Base-by-base conservation (phyloP, 2,888 invertebrate genomes). In the Xestia ashworthii region DNA sequence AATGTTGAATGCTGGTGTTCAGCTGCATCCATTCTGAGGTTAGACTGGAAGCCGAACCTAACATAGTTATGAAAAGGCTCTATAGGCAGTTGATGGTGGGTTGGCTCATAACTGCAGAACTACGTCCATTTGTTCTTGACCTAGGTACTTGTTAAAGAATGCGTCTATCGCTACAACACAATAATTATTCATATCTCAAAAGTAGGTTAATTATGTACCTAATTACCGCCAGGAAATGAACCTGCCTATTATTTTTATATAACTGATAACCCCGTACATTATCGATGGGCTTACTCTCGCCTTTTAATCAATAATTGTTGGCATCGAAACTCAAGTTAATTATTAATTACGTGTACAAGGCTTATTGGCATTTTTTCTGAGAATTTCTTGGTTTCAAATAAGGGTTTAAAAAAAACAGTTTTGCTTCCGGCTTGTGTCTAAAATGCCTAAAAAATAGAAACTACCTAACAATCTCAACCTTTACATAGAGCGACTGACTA, bases 161-260 rank as follows among this genome's bases (percentile, higher is more conserved):
- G 4, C 12, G 4, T 38, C 22, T 44, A 66, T 50, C 5, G 50
- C 4, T 11, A 11, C 14, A 69, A 38, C 16, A 65, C 12, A 22
- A 71, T 50, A 19, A 71, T 50, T 78, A 78, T 66, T 53, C 16
- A 58, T 58, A 44, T 1, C 72, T 58, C 44, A 69, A 78, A 83
- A 81, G 32, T 62, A 14, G 68, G 74, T 82, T 83, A 78, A 66
- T 70, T 68, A 70, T 55, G 58, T 58, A 69, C 53, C 53, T 85
- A 81, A 87, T 87, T 87, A 87, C 22, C 6, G 2, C 41, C 87
- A 88, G 87, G 87, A 87, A 81, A 46, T 80, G 62, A 69, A 58
- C 77, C 68, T 67, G 55, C 66, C 67, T 74, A 75, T 87, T 87
- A 79, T 83, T 68, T 78, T 66, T 69, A 75, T 25, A 12, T 19